Evolutionary conservation across 2,797 vertebrate species (phyloP).

Genomic region (Staurois parvus): DNA sequence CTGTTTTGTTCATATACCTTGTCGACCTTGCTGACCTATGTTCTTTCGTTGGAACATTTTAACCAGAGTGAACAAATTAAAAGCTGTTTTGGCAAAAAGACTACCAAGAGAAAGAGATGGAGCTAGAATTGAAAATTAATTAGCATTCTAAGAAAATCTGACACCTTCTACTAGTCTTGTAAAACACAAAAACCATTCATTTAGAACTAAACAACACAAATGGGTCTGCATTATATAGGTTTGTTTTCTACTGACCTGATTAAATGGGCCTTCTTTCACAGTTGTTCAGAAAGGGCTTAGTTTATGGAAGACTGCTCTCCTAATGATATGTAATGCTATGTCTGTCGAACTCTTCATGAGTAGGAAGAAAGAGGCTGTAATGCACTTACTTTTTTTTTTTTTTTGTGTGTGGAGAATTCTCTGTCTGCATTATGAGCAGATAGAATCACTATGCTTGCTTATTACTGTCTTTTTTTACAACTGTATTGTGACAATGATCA

Average conservation of each 20-base stretch:
- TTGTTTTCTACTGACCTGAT: conserved; percentile 58
- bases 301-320: conserved; percentile 28
- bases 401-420: background rate
- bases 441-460: background rate
- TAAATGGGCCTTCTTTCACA: conserved; percentile 47
- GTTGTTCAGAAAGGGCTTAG: conserved; percentile 33
- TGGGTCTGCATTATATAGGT: conserved; percentile 48
- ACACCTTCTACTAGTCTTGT: conserved; percentile 43
- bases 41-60: conserved; percentile 64
- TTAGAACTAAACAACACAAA: conserved; percentile 57
- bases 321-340: conserved; percentile 39
- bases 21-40: conserved; percentile 65
- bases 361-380: background rate
- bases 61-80: conserved; percentile 65
- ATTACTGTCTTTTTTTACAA: background rate
- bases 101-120: conserved; percentile 39
- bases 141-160: conserved; percentile 52
- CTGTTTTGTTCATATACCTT: conserved; percentile 66
- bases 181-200: conserved; percentile 57
- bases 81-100: conserved; percentile 60
- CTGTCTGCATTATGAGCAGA: conserved; percentile 2
- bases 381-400: background rate
- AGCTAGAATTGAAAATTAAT: conserved; percentile 45
- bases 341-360: background rate
- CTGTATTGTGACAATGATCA: background rate